Evolutionary conservation across 2,797 vertebrate species (phyloP).

Genomic region (Malurus leucopterus): DNA sequence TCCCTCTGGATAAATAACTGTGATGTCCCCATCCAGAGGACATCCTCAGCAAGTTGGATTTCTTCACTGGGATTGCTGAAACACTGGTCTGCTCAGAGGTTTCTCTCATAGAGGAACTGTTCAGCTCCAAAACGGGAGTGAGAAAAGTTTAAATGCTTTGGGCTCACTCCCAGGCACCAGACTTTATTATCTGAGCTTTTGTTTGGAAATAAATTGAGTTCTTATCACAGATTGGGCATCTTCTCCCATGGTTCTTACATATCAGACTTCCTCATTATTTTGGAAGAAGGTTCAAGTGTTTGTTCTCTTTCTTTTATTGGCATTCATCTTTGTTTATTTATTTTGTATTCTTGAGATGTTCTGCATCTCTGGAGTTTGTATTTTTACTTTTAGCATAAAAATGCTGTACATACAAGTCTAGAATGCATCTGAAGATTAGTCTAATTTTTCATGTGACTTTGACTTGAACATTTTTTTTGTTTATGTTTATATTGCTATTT

Average conservation of each 20-base stretch:
- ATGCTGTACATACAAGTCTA: slow-evolving; percentile 16
- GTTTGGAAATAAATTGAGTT: slow-evolving; percentile 38
- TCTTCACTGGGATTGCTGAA: neutral
- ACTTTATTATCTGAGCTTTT: neutral
- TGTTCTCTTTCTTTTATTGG: neutral
- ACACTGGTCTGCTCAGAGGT: neutral
- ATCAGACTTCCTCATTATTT: neutral
- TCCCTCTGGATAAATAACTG: neutral
- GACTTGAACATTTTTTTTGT: slow-evolving; percentile 34
- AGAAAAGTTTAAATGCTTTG: neutral
- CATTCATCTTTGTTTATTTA: slow-evolving; percentile 14
- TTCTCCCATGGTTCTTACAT: neutral
- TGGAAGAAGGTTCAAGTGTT: neutral
- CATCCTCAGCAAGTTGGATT: neutral
- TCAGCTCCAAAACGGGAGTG: neutral
- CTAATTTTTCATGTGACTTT: slow-evolving; percentile 38
- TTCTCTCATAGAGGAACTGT: neutral
- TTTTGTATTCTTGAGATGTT: slow-evolving; percentile 28
- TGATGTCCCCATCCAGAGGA: neutral
- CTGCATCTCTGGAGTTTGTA: slow-evolving; percentile 15
- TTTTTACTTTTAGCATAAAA: slow-evolving; percentile 1
- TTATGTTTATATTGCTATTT: slow-evolving; percentile 45
- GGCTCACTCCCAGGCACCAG: neutral
- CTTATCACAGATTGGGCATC: neutral
- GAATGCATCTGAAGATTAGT: slow-evolving; percentile 9